Conservation (phyloP, 2,888 invertebrate species). For the Blomia tropicalis region DNA sequence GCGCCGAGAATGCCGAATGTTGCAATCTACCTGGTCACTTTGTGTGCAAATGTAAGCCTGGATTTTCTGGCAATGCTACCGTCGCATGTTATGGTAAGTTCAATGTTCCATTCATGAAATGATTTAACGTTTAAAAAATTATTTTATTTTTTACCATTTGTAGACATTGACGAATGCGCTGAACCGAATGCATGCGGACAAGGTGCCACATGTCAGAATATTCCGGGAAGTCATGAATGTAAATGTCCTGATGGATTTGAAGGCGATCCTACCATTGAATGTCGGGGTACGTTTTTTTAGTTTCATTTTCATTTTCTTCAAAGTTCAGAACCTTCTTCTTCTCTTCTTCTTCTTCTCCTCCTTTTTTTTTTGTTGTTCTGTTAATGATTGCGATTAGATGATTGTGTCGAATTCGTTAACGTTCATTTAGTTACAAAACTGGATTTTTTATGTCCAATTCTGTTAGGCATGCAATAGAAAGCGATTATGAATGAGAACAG, state of each 20-base stretch:
- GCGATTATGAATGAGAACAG: too few species aligned
- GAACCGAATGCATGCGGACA: constrained; percentile 61
- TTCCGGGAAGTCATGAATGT: constrained; percentile 49
- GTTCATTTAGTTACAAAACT: too few species aligned
- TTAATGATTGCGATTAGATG: too few species aligned
- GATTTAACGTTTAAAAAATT: neutral
- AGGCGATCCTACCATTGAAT: constrained; percentile 31
- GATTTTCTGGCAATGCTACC: constrained; percentile 79
- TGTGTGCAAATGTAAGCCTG: constrained; percentile 78
- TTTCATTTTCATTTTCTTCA: too few species aligned
- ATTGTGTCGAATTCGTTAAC: too few species aligned
- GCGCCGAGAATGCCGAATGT: constrained; percentile 79
- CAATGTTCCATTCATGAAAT: neutral
- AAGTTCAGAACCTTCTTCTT: too few species aligned
- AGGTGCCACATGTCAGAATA: constrained; percentile 56
- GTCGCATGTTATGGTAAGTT: constrained; percentile 57
- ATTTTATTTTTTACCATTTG: constrained; percentile 25
- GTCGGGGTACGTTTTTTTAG: constrained; percentile 28
- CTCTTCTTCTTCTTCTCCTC: too few species aligned
- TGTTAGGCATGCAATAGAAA: too few species aligned
- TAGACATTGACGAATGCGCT: constrained; percentile 74
- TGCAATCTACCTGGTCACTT: constrained; percentile 86
- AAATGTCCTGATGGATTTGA: constrained; percentile 31
- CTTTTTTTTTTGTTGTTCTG: too few species aligned
- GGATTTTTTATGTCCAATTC: too few species aligned